A percentile compares a stretch with the other conserved stretches of the same genome.
Evolutionary conservation across 2,113 vertebrate species (phyloP).

Genomic region (Notiomystis cincta): DNA sequence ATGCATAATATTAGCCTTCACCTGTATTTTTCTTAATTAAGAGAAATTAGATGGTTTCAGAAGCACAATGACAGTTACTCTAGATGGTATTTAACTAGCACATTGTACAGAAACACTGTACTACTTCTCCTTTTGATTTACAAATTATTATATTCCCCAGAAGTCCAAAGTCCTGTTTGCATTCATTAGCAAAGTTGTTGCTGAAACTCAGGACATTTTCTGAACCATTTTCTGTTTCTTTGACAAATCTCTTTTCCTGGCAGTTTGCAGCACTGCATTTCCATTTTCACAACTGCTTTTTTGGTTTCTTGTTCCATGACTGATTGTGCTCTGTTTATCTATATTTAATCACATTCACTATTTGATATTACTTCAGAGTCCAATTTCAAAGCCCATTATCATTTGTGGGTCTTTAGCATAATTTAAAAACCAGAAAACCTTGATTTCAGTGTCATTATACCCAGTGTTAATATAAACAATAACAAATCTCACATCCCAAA

Average conservation of each 20-base stretch:
- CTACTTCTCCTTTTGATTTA: neutral
- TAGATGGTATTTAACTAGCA: neutral
- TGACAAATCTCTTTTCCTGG: neutral
- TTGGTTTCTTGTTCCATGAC: neutral
- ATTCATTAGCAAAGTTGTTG: neutral
- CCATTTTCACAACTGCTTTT: conserved; percentile 16
- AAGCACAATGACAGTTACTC: neutral
- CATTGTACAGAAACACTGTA: neutral
- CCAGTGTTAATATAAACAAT: conserved; percentile 1
- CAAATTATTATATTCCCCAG: neutral
- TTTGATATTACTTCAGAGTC: neutral
- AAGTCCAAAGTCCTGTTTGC: neutral
- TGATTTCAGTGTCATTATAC: neutral
- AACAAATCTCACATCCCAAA: neutral
- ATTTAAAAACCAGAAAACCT: conserved; percentile 7
- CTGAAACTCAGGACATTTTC: neutral
- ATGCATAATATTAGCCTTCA: neutral
- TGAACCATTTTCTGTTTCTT: neutral
- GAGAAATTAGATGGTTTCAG: neutral
- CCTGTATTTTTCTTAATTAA: neutral
- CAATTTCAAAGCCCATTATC: conserved; percentile 1
- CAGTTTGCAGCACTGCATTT: neutral
- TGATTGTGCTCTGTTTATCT: neutral
- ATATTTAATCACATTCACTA: conserved; percentile 6
- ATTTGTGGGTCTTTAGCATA: neutral